A percentile compares a stretch with the other conserved stretches of the same genome.
Conservation (phyloP, 2,797 vertebrate genomes). For the Champsocephalus gunnari region DNA sequence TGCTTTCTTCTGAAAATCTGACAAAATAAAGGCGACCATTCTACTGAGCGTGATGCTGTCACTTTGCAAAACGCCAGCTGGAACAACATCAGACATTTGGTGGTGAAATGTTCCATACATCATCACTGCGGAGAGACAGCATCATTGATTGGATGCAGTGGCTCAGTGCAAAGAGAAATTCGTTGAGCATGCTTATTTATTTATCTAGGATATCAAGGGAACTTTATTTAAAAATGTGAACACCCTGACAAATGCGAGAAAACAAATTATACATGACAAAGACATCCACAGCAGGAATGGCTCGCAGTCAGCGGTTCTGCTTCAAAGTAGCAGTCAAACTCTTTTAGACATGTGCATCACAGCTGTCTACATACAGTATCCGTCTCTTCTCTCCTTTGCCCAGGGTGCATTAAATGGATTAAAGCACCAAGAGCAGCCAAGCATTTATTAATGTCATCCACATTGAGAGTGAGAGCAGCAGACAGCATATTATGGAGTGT, state of each 20-base stretch:
- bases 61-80: background rate
- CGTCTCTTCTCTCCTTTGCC: conserved; percentile 59
- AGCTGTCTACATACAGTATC: conserved; percentile 49
- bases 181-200: conserved; percentile 9
- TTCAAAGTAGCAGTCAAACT: conserved; percentile 60
- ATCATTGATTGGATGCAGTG: conserved; percentile 19
- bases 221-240: conserved; percentile 35
- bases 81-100: conserved; percentile 11
- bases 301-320: conserved; percentile 62
- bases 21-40: background rate
- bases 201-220: conserved; percentile 34
- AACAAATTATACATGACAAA: conserved; percentile 56
- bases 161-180: conserved; percentile 3
- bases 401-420: conserved; percentile 80
- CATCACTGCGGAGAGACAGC: conserved; percentile 1
- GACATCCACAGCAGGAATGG: conserved; percentile 43
- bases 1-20: conserved; percentile 1
- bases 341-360: conserved; percentile 57
- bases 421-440: conserved; percentile 75
- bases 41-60: background rate
- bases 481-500: conserved; percentile 64
- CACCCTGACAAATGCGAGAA: conserved; percentile 36
- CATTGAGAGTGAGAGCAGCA: conserved; percentile 56
- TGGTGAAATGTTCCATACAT: conserved; percentile 15
- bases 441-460: conserved; percentile 75